Evolutionary conservation across 1,140 invertebrate genomes (phyloP).

Genomic region (Lepidotrigona ventralis): DNA sequence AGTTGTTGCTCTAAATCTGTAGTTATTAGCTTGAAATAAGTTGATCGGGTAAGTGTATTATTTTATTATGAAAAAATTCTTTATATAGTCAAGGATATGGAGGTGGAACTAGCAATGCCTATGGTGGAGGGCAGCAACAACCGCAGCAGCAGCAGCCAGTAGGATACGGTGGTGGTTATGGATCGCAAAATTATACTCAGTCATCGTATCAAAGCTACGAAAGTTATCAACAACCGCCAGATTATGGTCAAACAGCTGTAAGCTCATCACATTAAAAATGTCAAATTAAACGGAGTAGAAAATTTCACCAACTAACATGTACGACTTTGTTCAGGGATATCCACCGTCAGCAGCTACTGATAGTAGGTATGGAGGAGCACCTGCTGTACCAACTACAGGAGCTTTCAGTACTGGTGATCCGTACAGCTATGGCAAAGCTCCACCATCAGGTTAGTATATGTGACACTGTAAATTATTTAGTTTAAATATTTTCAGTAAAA

Average conservation of each 20-base stretch:
- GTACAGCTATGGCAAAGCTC: slow-evolving; percentile 78
- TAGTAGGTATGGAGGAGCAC: slow-evolving; percentile 74
- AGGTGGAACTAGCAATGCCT: slow-evolving; percentile 69
- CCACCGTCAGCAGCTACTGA: slow-evolving; percentile 72
- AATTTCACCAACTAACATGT: background rate
- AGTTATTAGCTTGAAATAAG: background rate
- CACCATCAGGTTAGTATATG: slow-evolving; percentile 71
- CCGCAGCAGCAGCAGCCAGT: slow-evolving; percentile 68
- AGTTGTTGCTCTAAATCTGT: background rate
- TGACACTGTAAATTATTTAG: background rate
- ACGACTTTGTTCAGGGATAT: slow-evolving; percentile 70
- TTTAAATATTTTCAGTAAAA: background rate
- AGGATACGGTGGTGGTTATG: slow-evolving; percentile 73
- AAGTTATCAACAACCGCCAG: slow-evolving; percentile 76
- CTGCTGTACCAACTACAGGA: slow-evolving; percentile 70
- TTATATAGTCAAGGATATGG: slow-evolving; percentile 69
- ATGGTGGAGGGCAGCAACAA: slow-evolving; percentile 70
- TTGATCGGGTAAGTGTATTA: background rate
- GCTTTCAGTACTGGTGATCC: slow-evolving; percentile 74
- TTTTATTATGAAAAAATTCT: background rate
- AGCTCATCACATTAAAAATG: background rate
- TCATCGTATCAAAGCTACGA: slow-evolving; percentile 77
- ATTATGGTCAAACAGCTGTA: slow-evolving; percentile 77
- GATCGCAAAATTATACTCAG: slow-evolving; percentile 75
- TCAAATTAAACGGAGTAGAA: background rate